Evolutionary conservation across 2,797 vertebrate genomes (phyloP).

Genomic region (Enteromius trimaculatus): DNA sequence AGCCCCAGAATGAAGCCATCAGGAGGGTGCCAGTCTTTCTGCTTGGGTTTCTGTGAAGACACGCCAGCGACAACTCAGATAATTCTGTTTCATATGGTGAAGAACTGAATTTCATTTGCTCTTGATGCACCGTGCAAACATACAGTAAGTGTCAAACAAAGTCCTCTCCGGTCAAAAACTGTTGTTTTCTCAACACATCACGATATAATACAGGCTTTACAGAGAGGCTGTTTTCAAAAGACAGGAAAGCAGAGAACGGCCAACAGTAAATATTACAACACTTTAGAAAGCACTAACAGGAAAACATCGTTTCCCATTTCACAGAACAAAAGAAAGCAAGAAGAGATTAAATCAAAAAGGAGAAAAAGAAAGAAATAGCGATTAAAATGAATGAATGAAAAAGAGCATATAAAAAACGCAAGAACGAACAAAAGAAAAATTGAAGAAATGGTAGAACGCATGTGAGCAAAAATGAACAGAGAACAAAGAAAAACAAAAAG

Average conservation of each 20-base stretch:
- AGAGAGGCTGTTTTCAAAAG: background rate
- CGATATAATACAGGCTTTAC: background rate
- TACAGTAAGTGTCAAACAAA: background rate
- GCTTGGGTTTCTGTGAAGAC: constrained; percentile 90
- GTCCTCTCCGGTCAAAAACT: background rate
- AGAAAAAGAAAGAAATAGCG: background rate
- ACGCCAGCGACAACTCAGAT: background rate
- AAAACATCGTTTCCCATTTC: background rate
- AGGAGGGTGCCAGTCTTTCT: constrained; percentile 96
- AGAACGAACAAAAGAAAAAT: no score
- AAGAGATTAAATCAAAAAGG: background rate
- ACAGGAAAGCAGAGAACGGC: background rate
- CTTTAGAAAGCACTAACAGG: background rate
- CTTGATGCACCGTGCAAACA: background rate
- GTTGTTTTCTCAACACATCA: background rate
- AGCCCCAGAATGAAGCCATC: constrained; percentile 97
- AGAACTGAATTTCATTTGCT: background rate
- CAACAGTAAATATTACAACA: background rate
- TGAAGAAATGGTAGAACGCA: no score
- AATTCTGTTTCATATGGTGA: background rate
- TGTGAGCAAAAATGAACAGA: no score
- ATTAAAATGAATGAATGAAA: no score
- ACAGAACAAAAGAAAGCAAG: background rate
- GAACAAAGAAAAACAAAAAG: no score
- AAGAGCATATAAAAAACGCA: no score